A percentile compares a stretch with the other conserved stretches of the same genome.
phyloP scores from a whole-genome alignment of 1,140 invertebrate genomes.

The Drosophila orena region DNA sequence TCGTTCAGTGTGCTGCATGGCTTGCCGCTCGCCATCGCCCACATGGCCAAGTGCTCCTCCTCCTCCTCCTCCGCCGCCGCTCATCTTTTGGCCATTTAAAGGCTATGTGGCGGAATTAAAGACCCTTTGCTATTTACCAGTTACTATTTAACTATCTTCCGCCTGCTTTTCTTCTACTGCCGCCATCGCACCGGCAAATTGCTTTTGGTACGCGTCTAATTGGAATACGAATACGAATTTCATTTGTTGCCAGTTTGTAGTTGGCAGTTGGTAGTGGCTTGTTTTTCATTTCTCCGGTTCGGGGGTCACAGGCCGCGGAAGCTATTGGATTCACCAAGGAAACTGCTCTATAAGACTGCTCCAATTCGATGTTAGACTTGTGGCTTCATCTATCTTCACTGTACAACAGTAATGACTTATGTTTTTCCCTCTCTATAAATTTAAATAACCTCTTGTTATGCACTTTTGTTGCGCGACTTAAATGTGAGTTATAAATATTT shows the following conservation, averaged over 20 bases:
- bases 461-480: constrained; percentile 30
- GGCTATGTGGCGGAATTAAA: constrained; percentile 75
- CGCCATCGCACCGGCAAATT: constrained; percentile 59
- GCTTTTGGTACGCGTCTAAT: constrained; percentile 77
- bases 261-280: constrained; percentile 7
- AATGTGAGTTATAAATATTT: constrained; percentile 60
- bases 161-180: constrained; percentile 11
- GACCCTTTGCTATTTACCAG: constrained; percentile 37
- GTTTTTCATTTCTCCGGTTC: constrained; percentile 23
- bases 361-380: too few species aligned
- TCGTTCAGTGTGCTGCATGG: constrained; percentile 9
- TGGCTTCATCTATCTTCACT: too few species aligned
- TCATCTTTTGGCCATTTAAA: constrained; percentile 36
- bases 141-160: neutral
- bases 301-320: constrained; percentile 16
- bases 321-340: neutral
- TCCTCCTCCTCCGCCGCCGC: constrained; percentile 17
- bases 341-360: too few species aligned
- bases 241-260: constrained; percentile 52
- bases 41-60: constrained; percentile 27
- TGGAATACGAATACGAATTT: constrained; percentile 77
- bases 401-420: too few species aligned
- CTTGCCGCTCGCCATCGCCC: constrained; percentile 6
- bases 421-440: too few species aligned
- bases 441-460: neutral